Base-by-base conservation (phyloP, 2,113 vertebrate species). In the Mobula birostris region DNA sequence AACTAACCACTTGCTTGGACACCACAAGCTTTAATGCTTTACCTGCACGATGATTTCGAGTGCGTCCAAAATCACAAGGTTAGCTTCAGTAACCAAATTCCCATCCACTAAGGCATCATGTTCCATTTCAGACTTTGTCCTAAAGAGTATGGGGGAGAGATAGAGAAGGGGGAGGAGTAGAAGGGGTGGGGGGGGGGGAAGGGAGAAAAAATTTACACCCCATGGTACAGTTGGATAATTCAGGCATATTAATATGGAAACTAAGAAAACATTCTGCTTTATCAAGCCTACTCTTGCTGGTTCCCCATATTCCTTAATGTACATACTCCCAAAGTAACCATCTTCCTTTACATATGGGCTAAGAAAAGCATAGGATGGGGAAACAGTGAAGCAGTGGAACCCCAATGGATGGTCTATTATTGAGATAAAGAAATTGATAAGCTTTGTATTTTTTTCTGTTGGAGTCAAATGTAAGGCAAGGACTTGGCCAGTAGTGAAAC, bases 21-120 rank as follows among this genome's bases (percentile, higher is more conserved):
- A 85, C 8, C 9, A 58, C 2, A 85, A 4, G 11, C 21, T 24
- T 95, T 95, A 98, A 85, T 1, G 11, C 48, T 24, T 95, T 95
- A 98, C 98, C 98, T 98, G 98, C 36, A 98, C 98, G 7, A 99
- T 95, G 95, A 98, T 97, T 96, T 99, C 98, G 96, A 99, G 96
- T 0, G 97, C 98, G 95, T 99, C 98, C 95, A 99, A 95, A 58
- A 98, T 97, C 19, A 98, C 96, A 94, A 99, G 96, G 95, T 97
- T 98, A 1, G 96, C 97, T 95, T 99, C 98, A 0, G 98, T 98
- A 0, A 98, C 97, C 94, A 99, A 95, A 96, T 99, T 99, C 94
- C 98, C 98, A 56, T 98, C 98, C 92, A 98, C 97, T 79, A 98
- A 96, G 66, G 98, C 97, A 95, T 99, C 98, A 12, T 98, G 98